Evolutionary conservation across 2,888 invertebrate species (phyloP), one percentile per base, ranked within the genome.

Genomic region (Pollenia amentaria): DNA sequence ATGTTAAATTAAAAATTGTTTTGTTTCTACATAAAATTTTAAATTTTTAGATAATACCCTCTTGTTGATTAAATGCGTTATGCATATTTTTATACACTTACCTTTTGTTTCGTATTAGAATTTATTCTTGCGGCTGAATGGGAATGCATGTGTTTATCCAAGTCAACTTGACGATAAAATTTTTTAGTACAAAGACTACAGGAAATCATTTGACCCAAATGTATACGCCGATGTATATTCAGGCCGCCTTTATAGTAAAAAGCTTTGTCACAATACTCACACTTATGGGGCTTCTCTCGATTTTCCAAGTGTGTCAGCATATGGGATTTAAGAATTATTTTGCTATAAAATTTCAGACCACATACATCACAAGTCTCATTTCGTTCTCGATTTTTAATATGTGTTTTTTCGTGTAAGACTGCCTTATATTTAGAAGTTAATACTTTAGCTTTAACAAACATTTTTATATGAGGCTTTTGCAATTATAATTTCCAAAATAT

Each of bases 251-350:
- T 70, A 0, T 78, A 38, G 44, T 55, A 87, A 16, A 81, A 87
- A 0, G 84, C 53, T 62, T 87, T 87, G 1, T 77, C 60, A 48
- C 87, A 87, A 64, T 65, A 84, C 7, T 87, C 87, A 55, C 87
- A 87, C 48, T 84, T 73, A 14, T 81, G 76, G 3, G 16, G n/a
- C 11, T 83, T 86, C 64, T 78, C 69, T 2, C 85, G 82, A 67
- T 85, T 82, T 21, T 81, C 53, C 7, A 29, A n/a, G 12, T 86
- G 86, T 4, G 44, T 78, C 8, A 21, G n/a, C 79, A 75, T 75
- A 29, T 86, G 86, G n/a, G 7, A 10, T 4, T 46, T 12, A 14
- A 82, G 55, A 1, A 10, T 42, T 11, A 7, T 14, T 16, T 69
- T 69, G n/a, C 12, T 29, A 9, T 16, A 55, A 1, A 82, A 12